phyloP scores from a whole-genome alignment of 2,888 invertebrate genomes.

The Petrolisthes manimaculis region DNA sequence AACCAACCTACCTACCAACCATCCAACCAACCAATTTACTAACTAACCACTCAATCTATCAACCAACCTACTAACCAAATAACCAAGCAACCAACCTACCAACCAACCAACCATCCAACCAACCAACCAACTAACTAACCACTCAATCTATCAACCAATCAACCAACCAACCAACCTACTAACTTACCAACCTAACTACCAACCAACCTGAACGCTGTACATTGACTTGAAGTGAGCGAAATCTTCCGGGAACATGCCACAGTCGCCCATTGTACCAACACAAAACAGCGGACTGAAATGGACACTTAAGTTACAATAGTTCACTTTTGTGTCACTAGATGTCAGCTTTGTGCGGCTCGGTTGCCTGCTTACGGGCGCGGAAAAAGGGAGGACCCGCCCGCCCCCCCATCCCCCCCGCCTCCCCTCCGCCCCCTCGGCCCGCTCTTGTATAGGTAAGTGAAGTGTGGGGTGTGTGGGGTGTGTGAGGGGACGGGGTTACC shows the following conservation, averaged over 20 bases:
- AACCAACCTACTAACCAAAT: too few species aligned
- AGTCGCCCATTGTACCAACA: slow-evolving; percentile 39
- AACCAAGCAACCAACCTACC: too few species aligned
- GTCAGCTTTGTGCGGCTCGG: slow-evolving; percentile 52
- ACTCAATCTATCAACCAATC: too few species aligned
- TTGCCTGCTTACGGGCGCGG: slow-evolving; percentile 50
- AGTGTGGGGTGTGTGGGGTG: background rate
- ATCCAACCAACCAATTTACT: too few species aligned
- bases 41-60: too few species aligned
- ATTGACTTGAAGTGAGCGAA: slow-evolving; percentile 32
- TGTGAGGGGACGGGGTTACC: background rate
- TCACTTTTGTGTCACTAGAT: slow-evolving; percentile 58
- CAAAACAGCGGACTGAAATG: slow-evolving; percentile 56
- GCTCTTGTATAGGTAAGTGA: slow-evolving; percentile 21
- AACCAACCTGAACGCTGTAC: slow-evolving; percentile 22
- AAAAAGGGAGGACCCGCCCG: slow-evolving; percentile 27
- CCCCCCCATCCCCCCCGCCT: background rate
- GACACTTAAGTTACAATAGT: slow-evolving; percentile 57
- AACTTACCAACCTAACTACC: too few species aligned
- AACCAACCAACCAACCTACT: too few species aligned
- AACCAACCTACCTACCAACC: too few species aligned
- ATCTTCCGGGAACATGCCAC: slow-evolving; percentile 35
- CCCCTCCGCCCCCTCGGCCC: background rate
- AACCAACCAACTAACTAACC: too few species aligned
- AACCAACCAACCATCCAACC: too few species aligned